Evolutionary conservation across 30 jellyfish, hydroid and myxozoan species (phyloP).

Genomic region (Turritopsis dohrnii): DNA sequence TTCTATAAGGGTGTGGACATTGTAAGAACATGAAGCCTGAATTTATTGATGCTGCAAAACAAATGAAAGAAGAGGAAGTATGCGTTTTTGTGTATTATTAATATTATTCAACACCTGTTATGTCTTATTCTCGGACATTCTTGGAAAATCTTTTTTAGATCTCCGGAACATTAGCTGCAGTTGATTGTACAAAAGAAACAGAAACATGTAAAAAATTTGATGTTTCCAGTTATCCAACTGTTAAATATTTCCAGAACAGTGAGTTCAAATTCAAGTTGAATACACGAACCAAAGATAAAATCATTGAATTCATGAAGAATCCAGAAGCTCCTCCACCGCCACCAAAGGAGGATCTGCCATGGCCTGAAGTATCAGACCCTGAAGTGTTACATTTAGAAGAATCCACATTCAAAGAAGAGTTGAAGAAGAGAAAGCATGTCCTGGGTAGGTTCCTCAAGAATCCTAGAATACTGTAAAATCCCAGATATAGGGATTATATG

Average conservation of each 20-base stretch:
- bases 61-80: conserved; percentile 67
- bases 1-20: conserved; percentile 90
- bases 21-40: conserved; percentile 95
- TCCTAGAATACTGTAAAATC: not conserved
- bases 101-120: not conserved
- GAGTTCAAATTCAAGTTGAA: conserved; percentile 47
- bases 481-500: not conserved
- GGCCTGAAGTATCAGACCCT: conserved; percentile 74
- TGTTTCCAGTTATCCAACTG: conserved; percentile 82
- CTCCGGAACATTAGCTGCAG: conserved; percentile 85
- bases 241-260: conserved; percentile 50
- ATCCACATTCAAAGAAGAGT: conserved; percentile 53
- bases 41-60: conserved; percentile 73
- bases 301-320: conserved; percentile 85
- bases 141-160: conserved; percentile 25
- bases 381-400: conserved; percentile 66
- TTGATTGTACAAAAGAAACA: conserved; percentile 85
- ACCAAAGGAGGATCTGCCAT: conserved; percentile 83
- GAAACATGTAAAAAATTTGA: conserved; percentile 55
- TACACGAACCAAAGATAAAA: conserved; percentile 54
- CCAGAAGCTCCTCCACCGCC: conserved; percentile 98
- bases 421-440: conserved; percentile 76
- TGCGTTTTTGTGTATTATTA: conserved; percentile 4
- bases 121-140: not conserved
- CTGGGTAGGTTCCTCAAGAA: conserved; percentile 36